phyloP scores from a whole-genome alignment of 92 coral and sea anemone species.

The Umimayanthus kanabou region DNA sequence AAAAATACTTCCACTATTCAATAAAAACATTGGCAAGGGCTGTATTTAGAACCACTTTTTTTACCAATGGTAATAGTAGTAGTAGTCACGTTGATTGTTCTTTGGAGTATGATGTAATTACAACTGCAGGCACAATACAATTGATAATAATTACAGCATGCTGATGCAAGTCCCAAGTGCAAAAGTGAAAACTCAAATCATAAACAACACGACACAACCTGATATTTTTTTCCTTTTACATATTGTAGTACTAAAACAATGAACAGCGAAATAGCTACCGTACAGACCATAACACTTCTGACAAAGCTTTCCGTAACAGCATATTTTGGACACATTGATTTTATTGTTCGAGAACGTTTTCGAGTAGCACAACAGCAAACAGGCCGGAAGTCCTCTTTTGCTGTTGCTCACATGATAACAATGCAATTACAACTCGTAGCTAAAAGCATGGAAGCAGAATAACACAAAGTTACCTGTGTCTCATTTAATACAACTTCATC shows the following conservation, averaged over 20 bases:
- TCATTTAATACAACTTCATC: neutral
- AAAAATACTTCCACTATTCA: too few relatives aligned
- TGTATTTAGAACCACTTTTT: too few relatives aligned
- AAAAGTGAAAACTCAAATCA: neutral
- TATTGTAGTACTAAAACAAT: too few relatives aligned
- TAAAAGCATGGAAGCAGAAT: neutral
- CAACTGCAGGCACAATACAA: neutral
- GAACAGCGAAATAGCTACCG: neutral
- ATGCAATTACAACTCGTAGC: too few relatives aligned
- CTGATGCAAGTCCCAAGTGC: too few relatives aligned
- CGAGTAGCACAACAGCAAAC: neutral
- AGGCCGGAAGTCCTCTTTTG: neutral
- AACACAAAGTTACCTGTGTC: slow-evolving; percentile 2
- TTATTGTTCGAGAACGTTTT: too few relatives aligned
- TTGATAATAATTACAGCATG: neutral
- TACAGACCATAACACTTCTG: neutral
- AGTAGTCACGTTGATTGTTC: neutral
- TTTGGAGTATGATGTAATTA: neutral
- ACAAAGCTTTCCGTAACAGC: too few relatives aligned
- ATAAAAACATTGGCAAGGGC: too few relatives aligned
- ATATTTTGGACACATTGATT: too few relatives aligned
- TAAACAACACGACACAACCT: too few relatives aligned
- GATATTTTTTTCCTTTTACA: too few relatives aligned
- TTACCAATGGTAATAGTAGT: too few relatives aligned
- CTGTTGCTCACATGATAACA: neutral